Conservation (phyloP, 2,113 vertebrate species). For the Psettodes erumei region DNA sequence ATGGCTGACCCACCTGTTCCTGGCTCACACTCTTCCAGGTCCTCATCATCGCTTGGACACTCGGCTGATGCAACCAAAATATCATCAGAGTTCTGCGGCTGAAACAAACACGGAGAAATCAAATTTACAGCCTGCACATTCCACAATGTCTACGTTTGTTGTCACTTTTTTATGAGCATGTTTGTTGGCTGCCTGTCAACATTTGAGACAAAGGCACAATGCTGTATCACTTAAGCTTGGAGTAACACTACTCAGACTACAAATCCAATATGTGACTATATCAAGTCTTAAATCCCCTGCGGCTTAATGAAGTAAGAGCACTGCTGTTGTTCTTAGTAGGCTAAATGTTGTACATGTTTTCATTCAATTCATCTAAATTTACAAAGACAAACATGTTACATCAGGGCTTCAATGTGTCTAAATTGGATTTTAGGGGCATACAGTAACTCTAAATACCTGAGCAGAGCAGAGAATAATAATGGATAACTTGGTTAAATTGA, state of each 20-base stretch:
- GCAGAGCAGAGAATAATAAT: constrained; percentile 37
- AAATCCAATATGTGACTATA: constrained; percentile 43
- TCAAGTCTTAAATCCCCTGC: constrained; percentile 46
- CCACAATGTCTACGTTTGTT: constrained; percentile 1
- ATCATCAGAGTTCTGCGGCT: constrained; percentile 92
- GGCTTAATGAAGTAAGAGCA: constrained; percentile 34
- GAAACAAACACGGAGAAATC: constrained; percentile 23
- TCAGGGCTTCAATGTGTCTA: constrained; percentile 19
- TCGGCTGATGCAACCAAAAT: constrained; percentile 94
- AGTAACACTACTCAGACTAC: constrained; percentile 40
- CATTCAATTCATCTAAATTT: constrained; percentile 14
- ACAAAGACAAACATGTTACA: constrained; percentile 14
- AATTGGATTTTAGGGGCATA: constrained; percentile 38
- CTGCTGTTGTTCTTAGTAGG: constrained; percentile 1
- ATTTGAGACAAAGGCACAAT: constrained; percentile 41
- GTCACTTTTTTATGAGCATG: background rate
- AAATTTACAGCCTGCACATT: constrained; percentile 13
- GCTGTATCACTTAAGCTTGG: constrained; percentile 40
- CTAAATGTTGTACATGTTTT: constrained; percentile 30
- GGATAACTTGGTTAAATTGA: constrained; percentile 49
- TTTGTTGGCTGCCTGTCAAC: constrained; percentile 34
- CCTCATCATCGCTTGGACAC: constrained; percentile 96
- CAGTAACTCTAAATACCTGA: constrained; percentile 18
- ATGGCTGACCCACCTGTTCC: constrained; percentile 90
- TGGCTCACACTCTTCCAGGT: constrained; percentile 95